Evolutionary conservation across 2,113 vertebrate genomes (phyloP).

Genomic region (Phrynosoma blainvillii): DNA sequence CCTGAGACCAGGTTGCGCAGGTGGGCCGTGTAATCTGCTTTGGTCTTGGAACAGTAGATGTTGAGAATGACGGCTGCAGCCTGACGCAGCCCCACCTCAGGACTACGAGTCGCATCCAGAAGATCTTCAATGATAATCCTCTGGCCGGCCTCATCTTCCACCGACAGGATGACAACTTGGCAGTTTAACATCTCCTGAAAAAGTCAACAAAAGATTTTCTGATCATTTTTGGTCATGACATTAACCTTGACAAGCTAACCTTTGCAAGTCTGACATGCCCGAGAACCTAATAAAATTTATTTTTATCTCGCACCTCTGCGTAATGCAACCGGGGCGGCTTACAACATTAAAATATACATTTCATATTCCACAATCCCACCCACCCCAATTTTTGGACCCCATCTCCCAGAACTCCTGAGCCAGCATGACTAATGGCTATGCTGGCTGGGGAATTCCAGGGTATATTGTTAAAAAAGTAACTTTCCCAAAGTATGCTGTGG

Average conservation of each 20-base stretch:
- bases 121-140: constrained; percentile 95
- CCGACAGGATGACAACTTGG: constrained; percentile 93
- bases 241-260: neutral
- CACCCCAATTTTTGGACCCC: too few relatives aligned
- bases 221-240: constrained; percentile 20
- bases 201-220: constrained; percentile 27
- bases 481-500: too few relatives aligned
- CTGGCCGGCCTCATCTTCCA: constrained; percentile 94
- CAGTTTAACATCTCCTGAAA: constrained; percentile 92
- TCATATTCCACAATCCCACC: too few relatives aligned
- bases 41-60: constrained; percentile 92
- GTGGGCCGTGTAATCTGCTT: constrained; percentile 90
- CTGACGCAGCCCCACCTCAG: constrained; percentile 89
- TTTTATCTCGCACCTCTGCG: too few relatives aligned
- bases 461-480: too few relatives aligned
- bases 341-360: too few relatives aligned
- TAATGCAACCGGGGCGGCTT: too few relatives aligned
- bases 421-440: too few relatives aligned
- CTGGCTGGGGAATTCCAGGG: too few relatives aligned
- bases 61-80: constrained; percentile 92
- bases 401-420: too few relatives aligned
- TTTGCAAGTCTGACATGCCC: neutral
- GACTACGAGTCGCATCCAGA: constrained; percentile 89
- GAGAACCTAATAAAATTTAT: neutral
- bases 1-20: constrained; percentile 89